Evolutionary conservation across 64 coral and sea anemone genomes (phyloP).

Genomic region (Pocillopora damicornis): DNA sequence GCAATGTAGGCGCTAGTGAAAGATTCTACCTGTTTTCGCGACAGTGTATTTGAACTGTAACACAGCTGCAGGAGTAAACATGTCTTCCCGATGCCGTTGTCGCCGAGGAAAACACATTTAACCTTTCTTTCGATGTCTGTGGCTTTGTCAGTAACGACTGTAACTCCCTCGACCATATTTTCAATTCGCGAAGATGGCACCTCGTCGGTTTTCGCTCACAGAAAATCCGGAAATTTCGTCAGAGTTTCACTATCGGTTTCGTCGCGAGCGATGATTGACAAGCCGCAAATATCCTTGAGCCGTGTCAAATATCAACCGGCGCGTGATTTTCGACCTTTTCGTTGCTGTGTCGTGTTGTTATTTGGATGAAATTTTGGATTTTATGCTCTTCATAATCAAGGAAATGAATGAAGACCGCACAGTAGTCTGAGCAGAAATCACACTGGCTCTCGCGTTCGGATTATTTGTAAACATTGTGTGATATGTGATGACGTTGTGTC

Average conservation of each 20-base stretch:
- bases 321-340: not conserved
- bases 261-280: not conserved
- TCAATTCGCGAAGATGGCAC: not conserved
- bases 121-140: conserved; percentile 75
- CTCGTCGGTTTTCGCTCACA: not conserved
- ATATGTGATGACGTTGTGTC: conserved; percentile 25
- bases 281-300: not conserved
- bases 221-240: conserved; percentile 15
- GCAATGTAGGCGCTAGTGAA: conserved; percentile 63
- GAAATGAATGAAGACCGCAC: not conserved
- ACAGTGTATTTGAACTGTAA: conserved; percentile 83
- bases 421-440: not conserved
- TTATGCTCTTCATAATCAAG: not conserved
- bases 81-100: conserved; percentile 74
- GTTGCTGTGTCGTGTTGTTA: not conserved
- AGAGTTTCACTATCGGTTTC: not conserved
- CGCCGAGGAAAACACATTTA: conserved; percentile 75
- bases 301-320: not conserved
- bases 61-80: conserved; percentile 85
- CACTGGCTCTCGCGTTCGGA: not conserved
- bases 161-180: conserved; percentile 73
- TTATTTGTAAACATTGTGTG: conserved; percentile 37
- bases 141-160: conserved; percentile 68
- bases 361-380: not conserved
- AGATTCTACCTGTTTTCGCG: conserved; percentile 75